phyloP scores from a whole-genome alignment of 2,113 vertebrate species.

The Hiodon alosoides region DNA sequence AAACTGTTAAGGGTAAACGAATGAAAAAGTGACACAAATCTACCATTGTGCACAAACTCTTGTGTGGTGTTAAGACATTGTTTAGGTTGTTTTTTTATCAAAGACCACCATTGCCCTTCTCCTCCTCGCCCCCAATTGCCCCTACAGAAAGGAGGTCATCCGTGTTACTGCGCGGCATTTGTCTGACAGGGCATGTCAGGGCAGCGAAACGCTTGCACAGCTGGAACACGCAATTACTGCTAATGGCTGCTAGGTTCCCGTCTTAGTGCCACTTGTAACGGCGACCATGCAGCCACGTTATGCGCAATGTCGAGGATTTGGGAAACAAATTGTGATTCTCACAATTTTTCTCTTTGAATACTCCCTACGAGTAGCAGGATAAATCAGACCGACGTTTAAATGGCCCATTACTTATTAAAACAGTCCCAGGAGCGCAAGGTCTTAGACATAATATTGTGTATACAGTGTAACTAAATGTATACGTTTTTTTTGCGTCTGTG shows the following conservation, averaged over 20 bases:
- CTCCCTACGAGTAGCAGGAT: neutral
- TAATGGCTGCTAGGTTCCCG: conserved; percentile 19
- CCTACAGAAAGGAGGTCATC: neutral
- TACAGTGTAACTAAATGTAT: neutral
- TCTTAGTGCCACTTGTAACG: conserved; percentile 17
- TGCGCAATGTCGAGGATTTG: conserved; percentile 8
- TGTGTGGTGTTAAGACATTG: no score
- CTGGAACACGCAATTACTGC: conserved; percentile 13
- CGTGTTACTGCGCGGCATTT: neutral
- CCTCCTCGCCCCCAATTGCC: neutral
- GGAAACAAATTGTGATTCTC: conserved; percentile 9
- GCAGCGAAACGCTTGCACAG: conserved; percentile 9
- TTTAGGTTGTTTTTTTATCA: neutral
- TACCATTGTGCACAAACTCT: neutral
- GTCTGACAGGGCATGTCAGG: neutral
- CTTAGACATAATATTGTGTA: neutral
- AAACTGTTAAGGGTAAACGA: neutral
- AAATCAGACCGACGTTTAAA: neutral
- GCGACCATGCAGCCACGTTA: conserved; percentile 7
- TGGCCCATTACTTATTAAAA: neutral
- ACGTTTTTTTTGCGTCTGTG: neutral
- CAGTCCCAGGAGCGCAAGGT: neutral
- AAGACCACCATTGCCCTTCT: conserved; percentile 4
- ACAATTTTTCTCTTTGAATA: neutral
- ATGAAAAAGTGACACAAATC: neutral